phyloP scores from a whole-genome alignment of 2,113 vertebrate species.

The Oryzias woworae region DNA sequence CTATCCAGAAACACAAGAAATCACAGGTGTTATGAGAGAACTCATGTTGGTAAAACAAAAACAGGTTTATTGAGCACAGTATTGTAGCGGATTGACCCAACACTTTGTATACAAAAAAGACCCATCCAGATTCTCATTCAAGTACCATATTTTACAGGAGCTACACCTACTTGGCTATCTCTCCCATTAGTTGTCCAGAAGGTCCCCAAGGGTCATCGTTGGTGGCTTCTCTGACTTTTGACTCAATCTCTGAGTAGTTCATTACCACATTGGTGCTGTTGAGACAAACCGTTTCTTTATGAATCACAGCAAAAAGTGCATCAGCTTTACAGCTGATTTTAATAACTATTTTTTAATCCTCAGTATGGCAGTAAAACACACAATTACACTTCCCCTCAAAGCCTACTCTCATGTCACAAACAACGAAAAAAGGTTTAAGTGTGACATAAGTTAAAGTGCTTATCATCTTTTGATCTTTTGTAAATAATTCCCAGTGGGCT shows the following conservation, averaged over 20 bases:
- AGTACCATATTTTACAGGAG: neutral
- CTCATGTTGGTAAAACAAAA: too few relatives aligned
- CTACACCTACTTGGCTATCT: conserved; percentile 89
- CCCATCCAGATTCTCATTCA: neutral
- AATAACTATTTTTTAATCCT: too few relatives aligned
- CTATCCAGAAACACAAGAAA: conserved; percentile 63
- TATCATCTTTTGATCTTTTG: too few relatives aligned
- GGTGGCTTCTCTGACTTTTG: conserved; percentile 98
- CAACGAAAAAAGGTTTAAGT: too few relatives aligned
- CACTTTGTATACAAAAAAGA: neutral
- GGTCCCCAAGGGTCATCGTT: conserved; percentile 99
- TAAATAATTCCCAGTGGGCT: too few relatives aligned
- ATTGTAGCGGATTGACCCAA: too few relatives aligned
- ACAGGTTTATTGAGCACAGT: too few relatives aligned
- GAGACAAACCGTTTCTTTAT: conserved; percentile 20
- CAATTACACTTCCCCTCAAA: too few relatives aligned
- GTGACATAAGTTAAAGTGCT: too few relatives aligned
- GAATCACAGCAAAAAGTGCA: neutral
- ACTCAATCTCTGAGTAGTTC: conserved; percentile 99
- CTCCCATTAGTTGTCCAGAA: conserved; percentile 98
- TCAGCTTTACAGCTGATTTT: too few relatives aligned
- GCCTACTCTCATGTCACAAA: too few relatives aligned
- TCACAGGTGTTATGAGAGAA: neutral
- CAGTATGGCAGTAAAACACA: too few relatives aligned
- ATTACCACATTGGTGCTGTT: conserved; percentile 98